Evolutionary conservation across 2,113 vertebrate genomes (phyloP).

Genomic region (Brachionichthys hirsutus): DNA sequence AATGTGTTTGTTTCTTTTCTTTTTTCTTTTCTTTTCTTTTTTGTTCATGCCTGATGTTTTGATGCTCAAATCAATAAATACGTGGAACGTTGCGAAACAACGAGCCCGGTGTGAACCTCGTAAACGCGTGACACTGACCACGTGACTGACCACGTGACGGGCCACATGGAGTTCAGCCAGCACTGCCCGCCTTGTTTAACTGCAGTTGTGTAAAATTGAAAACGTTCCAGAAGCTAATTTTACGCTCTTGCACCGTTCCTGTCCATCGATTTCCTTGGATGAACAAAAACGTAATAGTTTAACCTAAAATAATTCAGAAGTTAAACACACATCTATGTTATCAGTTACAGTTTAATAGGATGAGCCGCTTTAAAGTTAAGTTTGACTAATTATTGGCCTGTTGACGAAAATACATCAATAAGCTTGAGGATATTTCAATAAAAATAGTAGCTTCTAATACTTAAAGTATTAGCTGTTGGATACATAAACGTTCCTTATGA

Average conservation of each 20-base stretch:
- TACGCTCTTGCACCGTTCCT: no score
- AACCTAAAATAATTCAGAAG: no score
- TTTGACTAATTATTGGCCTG: not conserved
- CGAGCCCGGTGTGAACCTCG: conserved; percentile 25
- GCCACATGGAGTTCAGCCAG: conserved; percentile 52
- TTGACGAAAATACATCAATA: not conserved
- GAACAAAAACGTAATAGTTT: no score
- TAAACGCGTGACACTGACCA: conserved; percentile 73
- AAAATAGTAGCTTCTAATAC: not conserved
- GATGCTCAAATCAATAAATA: no score
- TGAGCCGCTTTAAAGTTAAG: not conserved
- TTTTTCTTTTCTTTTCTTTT: no score
- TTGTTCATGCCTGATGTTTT: no score
- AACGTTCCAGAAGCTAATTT: no score
- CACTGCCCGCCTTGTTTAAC: no score
- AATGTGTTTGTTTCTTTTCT: no score
- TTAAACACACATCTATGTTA: no score
- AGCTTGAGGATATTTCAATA: not conserved
- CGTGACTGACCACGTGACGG: conserved; percentile 74
- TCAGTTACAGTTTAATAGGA: not conserved
- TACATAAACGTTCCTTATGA: not conserved
- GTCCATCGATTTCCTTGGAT: no score
- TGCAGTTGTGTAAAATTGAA: no score
- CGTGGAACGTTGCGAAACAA: conserved; percentile 46
- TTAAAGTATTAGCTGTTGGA: not conserved